Percentiles rank a stretch among this genome's conserved stretches.
Conservation (phyloP, 2,888 invertebrate species). For the Hydrotaea diabolus region DNA sequence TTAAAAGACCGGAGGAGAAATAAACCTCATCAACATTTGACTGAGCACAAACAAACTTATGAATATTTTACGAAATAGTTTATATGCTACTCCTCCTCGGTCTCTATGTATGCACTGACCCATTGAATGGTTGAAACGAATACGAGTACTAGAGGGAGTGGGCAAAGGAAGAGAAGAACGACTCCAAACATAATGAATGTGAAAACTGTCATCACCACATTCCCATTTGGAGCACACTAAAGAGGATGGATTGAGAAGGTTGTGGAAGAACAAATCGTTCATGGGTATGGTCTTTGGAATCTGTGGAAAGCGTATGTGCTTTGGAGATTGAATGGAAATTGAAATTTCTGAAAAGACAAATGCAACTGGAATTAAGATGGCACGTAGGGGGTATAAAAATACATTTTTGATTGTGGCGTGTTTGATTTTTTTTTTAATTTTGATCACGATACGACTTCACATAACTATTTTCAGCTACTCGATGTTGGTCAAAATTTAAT, state of each 20-base stretch:
- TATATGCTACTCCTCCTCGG: not conserved
- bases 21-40: slow-evolving; percentile 45
- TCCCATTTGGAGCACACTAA: not conserved
- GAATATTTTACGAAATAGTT: slow-evolving; percentile 52
- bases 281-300: not conserved
- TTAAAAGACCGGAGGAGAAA: slow-evolving; percentile 39
- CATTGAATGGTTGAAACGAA: not conserved
- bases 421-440: too few relatives aligned
- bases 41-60: slow-evolving; percentile 46
- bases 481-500: too few relatives aligned
- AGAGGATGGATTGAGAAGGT: not conserved
- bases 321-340: not conserved
- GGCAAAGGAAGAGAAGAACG: not conserved
- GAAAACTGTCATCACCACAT: slow-evolving; percentile 23
- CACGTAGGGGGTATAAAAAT: too few relatives aligned
- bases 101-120: slow-evolving; percentile 29
- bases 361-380: too few relatives aligned
- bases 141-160: not conserved
- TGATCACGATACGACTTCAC: too few relatives aligned
- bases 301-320: not conserved
- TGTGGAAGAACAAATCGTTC: not conserved
- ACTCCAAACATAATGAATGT: slow-evolving; percentile 18
- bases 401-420: too few relatives aligned
- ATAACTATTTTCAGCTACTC: too few relatives aligned
- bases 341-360: too few relatives aligned